These are phyloP conservation scores for Drosophila arizonae DNA, from an alignment of 1,140 invertebrate genomes.

Conservation along the genomic window DNA sequence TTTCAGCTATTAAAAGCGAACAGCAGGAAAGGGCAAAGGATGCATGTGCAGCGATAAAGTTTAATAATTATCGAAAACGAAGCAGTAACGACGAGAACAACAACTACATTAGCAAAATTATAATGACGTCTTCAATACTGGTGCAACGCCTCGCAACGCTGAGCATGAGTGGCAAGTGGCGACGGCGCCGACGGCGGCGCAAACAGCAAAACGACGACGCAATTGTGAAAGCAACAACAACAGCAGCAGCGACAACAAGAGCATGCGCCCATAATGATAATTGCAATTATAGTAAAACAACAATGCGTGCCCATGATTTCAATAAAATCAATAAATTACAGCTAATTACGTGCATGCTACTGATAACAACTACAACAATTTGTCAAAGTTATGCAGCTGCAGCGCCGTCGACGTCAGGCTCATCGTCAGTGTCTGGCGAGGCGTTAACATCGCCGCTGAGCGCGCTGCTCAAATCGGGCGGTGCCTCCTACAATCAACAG, in stretches of 20 bases:
- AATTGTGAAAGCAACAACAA: slow-evolving; percentile 27
- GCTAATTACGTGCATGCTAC: slow-evolving; percentile 77
- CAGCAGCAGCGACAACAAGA: slow-evolving; percentile 25
- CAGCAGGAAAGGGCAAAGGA: slow-evolving; percentile 37
- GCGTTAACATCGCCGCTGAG: slow-evolving; percentile 52
- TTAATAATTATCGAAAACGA: slow-evolving; percentile 51
- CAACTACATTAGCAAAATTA: slow-evolving; percentile 55
- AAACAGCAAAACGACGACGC: slow-evolving; percentile 44
- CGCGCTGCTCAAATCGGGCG: slow-evolving; percentile 64
- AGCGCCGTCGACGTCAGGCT: slow-evolving; percentile 42
- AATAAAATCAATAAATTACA: slow-evolving; percentile 82
- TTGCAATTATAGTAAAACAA: slow-evolving; percentile 72
- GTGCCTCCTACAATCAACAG: slow-evolving; percentile 69
- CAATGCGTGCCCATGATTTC: slow-evolving; percentile 60
- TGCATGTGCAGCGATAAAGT: slow-evolving; percentile 34
- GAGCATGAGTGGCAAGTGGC: slow-evolving; percentile 60
- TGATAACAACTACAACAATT: slow-evolving; percentile 79
- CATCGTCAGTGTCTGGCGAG: slow-evolving; percentile 15
- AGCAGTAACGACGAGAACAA: slow-evolving; percentile 32
- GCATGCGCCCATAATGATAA: slow-evolving; percentile 61
- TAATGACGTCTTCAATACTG: slow-evolving; percentile 57
- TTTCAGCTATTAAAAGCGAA: slow-evolving; percentile 64
- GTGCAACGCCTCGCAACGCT: slow-evolving; percentile 54
- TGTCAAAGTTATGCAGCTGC: slow-evolving; percentile 63
- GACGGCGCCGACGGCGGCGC: slow-evolving; percentile 62